Base-by-base conservation (phyloP, 2,113 vertebrate genomes). In the Hippocampus zosterae region DNA sequence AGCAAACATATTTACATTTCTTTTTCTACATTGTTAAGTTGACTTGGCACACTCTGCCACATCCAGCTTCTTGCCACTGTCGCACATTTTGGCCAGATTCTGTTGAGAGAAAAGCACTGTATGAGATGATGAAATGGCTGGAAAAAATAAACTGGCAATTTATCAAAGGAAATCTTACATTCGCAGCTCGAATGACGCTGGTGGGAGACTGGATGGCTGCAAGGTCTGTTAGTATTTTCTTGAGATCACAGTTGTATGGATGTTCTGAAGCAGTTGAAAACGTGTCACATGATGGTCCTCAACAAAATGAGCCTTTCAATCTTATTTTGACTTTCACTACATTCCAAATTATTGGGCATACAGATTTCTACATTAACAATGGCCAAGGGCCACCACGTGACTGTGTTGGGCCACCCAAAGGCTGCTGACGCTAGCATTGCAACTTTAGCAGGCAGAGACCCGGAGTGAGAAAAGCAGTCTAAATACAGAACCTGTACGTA, bases 141-240 rank as follows among this genome's bases (percentile, higher is more conserved):
- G 19, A 23, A 16, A 71, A 25, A 62, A 72, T 2, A 9, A 55
- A n/a, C 70, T 12, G 1, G 21, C 18, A 66, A 66, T 65, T 0
- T 40, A 1, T 1, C 29, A 46, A 37, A 73, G 10, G 11, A 12
- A 59, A 53, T 84, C 94, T 94, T 87, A 99, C 97, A 84, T 92
- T 95, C 2, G 95, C 94, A 83, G 96, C 94, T 91, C 94, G 93
- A 75, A 93, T 91, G 81, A 99, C 97, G 80, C 94, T 97, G 86
- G 94, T 96, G 63, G 96, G 96, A 82, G 97, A 99, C 92, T 96
- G 95, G 69, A 98, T 91, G 69, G 90, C 95, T 69, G 95, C 93
- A 1, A 99, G 93, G 52, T 98, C 95, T 0, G 93, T 95, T 56
- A 98, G 91, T 79, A 98, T 95, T 75, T 88, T 92, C 84, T 94